These are phyloP conservation scores for Pristionchus mayeri DNA, from an alignment of 2,888 invertebrate genomes.

Conservation along the genomic window DNA sequence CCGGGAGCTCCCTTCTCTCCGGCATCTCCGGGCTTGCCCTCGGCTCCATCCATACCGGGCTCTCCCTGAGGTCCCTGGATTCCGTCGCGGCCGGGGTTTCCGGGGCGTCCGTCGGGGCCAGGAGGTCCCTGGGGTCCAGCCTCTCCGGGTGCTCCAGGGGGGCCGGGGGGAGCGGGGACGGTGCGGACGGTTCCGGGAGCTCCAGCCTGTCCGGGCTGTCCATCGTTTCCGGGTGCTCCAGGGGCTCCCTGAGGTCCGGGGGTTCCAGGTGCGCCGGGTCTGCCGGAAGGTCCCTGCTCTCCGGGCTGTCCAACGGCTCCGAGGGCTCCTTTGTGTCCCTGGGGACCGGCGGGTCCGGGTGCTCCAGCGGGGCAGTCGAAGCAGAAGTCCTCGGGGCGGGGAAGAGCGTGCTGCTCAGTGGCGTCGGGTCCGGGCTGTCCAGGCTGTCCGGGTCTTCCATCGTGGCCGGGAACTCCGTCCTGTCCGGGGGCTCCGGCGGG, in stretches of 20 bases:
- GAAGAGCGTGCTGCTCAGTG: neutral
- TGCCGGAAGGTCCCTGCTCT: slow-evolving; percentile 41
- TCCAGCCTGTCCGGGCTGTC: slow-evolving; percentile 49
- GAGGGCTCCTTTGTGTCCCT: slow-evolving; percentile 45
- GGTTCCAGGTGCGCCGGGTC: slow-evolving; percentile 47
- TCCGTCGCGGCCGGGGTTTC: slow-evolving; percentile 51
- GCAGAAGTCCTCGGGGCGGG: slow-evolving; percentile 45
- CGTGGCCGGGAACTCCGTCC: slow-evolving; percentile 47
- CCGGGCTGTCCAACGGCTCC: slow-evolving; percentile 43
- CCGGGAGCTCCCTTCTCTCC: slow-evolving; percentile 41
- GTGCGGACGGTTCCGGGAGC: slow-evolving; percentile 46
- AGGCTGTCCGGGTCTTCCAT: slow-evolving; percentile 43
- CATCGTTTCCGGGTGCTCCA: slow-evolving; percentile 50
- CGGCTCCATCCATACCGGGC: slow-evolving; percentile 46
- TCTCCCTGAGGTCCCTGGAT: slow-evolving; percentile 44
- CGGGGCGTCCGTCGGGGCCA: slow-evolving; percentile 50
- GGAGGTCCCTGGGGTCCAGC: slow-evolving; percentile 51
- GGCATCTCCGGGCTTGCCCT: slow-evolving; percentile 45
- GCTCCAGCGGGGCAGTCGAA: slow-evolving; percentile 51
- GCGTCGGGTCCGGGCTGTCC: slow-evolving; percentile 44
- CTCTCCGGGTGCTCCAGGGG: slow-evolving; percentile 47
- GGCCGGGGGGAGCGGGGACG: slow-evolving; percentile 44
- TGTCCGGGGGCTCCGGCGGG: slow-evolving; percentile 49
- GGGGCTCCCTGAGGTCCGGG: slow-evolving; percentile 47
- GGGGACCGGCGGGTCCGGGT: slow-evolving; percentile 32